These are phyloP conservation scores for Microplitis manilae DNA, from an alignment of 2,888 invertebrate species.

Conservation along the genomic window DNA sequence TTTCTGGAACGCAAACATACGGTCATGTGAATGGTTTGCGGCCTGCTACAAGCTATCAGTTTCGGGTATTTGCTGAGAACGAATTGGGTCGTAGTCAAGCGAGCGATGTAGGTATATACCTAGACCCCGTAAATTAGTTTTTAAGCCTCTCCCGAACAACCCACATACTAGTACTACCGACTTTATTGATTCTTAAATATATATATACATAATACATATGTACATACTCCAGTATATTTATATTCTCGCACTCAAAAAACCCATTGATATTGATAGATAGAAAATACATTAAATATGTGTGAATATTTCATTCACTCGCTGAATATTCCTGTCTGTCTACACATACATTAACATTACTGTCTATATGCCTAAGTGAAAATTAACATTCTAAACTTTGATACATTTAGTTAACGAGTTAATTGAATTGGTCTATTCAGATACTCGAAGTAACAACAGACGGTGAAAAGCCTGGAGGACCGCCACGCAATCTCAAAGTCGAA, in stretches of 20 bases:
- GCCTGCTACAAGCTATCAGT: constrained; percentile 90
- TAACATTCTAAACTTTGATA: constrained; percentile 2
- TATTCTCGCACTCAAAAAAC: too few relatives aligned
- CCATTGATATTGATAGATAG: neutral
- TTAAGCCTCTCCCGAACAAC: constrained; percentile 33
- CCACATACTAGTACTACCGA: constrained; percentile 8
- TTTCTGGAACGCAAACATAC: constrained; percentile 87
- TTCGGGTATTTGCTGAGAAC: constrained; percentile 91
- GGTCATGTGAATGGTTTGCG: constrained; percentile 86
- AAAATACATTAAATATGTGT: neutral
- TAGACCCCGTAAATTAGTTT: constrained; percentile 38
- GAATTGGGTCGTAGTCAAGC: constrained; percentile 90
- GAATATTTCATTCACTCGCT: neutral
- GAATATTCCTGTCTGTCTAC: neutral
- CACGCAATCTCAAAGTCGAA: constrained; percentile 86
- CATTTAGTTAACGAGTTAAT: constrained; percentile 24
- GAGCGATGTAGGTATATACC: constrained; percentile 78
- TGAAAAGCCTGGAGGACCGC: constrained; percentile 82
- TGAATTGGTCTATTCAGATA: constrained; percentile 57
- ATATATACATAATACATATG: neutral
- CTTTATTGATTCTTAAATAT: constrained; percentile 34
- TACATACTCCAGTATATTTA: too few relatives aligned
- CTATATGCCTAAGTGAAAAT: constrained; percentile 5
- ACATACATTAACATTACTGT: neutral
- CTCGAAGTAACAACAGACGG: constrained; percentile 68